These are phyloP conservation scores for Apostichopus japonicus DNA, from an alignment of 35 echinoderm and acorn worm genomes.

Conservation along the genomic window DNA sequence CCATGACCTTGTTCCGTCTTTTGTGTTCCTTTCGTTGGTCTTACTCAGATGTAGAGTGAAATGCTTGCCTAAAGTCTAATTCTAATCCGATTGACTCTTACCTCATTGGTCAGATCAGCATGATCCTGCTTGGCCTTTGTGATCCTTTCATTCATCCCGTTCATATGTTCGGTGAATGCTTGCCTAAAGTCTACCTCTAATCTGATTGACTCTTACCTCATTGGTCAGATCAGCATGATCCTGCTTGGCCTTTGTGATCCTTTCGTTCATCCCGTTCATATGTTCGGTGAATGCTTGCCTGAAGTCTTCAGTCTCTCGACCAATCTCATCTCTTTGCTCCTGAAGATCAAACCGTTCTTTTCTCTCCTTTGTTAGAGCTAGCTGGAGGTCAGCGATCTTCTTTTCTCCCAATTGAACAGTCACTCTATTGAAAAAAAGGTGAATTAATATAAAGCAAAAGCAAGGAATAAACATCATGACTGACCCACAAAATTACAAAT, in stretches of 20 bases:
- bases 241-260: conserved; percentile 86
- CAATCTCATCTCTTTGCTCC: conserved; percentile 80
- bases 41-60: no score
- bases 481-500: no score
- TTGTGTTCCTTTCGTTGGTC: no score
- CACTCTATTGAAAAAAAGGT: conserved; percentile 38
- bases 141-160: conserved; percentile 78
- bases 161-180: conserved; percentile 81
- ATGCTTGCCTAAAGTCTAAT: no score
- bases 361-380: conserved; percentile 79
- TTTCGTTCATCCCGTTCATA: conserved; percentile 83
- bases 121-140: conserved; percentile 92
- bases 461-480: no score
- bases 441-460: no score
- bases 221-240: conserved; percentile 85
- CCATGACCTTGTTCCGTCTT: no score
- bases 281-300: conserved; percentile 73
- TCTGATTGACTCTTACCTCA: conserved; percentile 61
- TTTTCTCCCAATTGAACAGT: conserved; percentile 89
- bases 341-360: conserved; percentile 97
- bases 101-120: conserved; percentile 85
- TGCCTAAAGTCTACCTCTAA: conserved; percentile 32
- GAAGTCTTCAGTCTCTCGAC: conserved; percentile 77
- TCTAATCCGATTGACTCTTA: neutral
- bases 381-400: conserved; percentile 73